These are phyloP conservation scores for Lochmaea capreae DNA, from an alignment of 2,888 invertebrate species.

Conservation along the genomic window DNA sequence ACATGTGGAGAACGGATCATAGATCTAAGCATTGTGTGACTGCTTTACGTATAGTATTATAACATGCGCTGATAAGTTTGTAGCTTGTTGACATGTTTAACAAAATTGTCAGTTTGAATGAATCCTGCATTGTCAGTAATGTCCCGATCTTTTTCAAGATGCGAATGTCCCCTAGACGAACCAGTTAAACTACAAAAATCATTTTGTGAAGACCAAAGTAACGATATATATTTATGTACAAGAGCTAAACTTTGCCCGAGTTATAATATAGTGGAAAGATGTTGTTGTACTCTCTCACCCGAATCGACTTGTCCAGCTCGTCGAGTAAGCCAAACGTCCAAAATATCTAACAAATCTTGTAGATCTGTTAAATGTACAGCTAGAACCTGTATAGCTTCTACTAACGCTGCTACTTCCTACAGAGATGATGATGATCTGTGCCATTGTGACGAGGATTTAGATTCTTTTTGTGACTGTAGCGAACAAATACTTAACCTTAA, in stretches of 20 bases:
- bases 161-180: not conserved
- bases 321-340: not conserved
- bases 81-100: too few species aligned
- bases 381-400: not conserved
- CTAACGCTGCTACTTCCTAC: not conserved
- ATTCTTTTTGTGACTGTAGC: not conserved
- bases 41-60: too few species aligned
- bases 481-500: not conserved
- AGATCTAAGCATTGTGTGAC: too few species aligned
- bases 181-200: constrained; percentile 6
- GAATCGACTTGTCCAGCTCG: not conserved
- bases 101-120: constrained; percentile 6
- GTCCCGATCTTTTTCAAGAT: not conserved
- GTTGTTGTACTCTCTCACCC: not conserved
- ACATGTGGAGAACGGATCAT: too few species aligned
- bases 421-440: not conserved
- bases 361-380: constrained; percentile 15
- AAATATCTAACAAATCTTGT: not conserved
- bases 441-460: not conserved
- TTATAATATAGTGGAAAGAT: not conserved
- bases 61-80: too few species aligned
- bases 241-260: not conserved
- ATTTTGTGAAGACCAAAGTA: not conserved
- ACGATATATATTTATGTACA: not conserved
- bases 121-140: not conserved